These are phyloP conservation scores for Trichomalopsis sarcophagae DNA, from an alignment of 1,140 invertebrate genomes.

Conservation along the genomic window DNA sequence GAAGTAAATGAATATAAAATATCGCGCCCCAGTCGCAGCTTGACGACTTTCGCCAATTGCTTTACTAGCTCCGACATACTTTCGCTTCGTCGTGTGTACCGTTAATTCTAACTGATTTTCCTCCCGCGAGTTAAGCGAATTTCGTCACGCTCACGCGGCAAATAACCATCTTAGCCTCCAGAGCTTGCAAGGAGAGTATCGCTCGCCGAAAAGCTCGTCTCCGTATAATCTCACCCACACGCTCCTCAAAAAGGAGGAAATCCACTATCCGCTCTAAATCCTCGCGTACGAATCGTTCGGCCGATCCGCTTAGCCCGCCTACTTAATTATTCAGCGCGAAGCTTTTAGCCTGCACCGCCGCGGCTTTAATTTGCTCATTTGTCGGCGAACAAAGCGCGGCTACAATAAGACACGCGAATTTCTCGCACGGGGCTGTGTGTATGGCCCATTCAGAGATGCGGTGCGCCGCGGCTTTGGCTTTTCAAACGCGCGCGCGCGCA, in stretches of 20 bases:
- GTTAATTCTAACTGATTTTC: no score
- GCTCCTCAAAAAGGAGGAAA: not conserved
- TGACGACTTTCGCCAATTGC: not conserved
- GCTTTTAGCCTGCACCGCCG: not conserved
- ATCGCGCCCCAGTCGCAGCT: not conserved
- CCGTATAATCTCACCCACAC: no score
- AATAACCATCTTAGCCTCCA: no score
- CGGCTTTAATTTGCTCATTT: constrained; percentile 2
- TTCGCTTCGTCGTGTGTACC: not conserved
- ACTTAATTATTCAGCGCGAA: not conserved
- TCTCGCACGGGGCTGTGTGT: not conserved
- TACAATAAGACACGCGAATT: not conserved
- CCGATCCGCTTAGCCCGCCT: not conserved
- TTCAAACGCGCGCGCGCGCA: not conserved
- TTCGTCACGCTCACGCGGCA: no score
- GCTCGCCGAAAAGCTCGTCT: no score
- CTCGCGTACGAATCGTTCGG: not conserved
- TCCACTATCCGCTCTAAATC: no score
- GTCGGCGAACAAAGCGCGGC: not conserved
- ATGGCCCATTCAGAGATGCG: not conserved
- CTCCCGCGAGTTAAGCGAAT: no score
- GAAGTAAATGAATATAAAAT: not conserved
- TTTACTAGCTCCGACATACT: not conserved
- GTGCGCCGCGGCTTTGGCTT: not conserved
- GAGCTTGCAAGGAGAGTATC: no score